A percentile compares a stretch with the other conserved stretches of the same genome.
Conservation (phyloP, 1,140 invertebrate genomes). For the Apis florea region DNA sequence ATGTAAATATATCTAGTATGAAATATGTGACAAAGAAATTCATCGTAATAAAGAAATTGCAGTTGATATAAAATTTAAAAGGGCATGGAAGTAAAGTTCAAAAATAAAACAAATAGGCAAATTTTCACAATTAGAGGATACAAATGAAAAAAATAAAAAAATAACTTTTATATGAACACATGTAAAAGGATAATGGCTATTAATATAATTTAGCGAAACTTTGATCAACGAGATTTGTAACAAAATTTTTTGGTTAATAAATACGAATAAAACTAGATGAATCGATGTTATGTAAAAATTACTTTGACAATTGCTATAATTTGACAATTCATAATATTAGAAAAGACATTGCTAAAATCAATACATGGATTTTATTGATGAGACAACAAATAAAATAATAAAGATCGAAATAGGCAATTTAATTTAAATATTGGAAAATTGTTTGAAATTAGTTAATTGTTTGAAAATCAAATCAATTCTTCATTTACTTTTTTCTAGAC, state of each 20-base stretch:
- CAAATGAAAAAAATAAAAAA: background rate
- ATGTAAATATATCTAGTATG: background rate
- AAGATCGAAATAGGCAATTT: background rate
- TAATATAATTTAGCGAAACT: background rate
- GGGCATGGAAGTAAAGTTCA: background rate
- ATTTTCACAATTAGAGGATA: background rate
- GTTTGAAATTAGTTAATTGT: background rate
- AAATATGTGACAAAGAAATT: background rate
- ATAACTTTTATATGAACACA: background rate
- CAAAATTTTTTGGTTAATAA: background rate
- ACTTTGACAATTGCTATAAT: background rate
- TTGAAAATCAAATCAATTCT: background rate
- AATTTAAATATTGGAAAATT: background rate
- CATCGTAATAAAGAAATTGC: background rate
- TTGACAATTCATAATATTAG: background rate
- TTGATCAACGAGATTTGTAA: background rate
- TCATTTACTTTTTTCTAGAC: background rate
- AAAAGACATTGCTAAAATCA: background rate
- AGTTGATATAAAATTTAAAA: background rate
- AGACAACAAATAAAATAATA: background rate
- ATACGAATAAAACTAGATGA: background rate
- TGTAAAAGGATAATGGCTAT: background rate
- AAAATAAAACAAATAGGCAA: background rate
- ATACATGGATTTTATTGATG: background rate
- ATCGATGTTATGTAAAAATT: background rate